These are phyloP conservation scores for Sus cebifrons DNA, from an alignment of 2,797 vertebrate genomes.

Conservation along the genomic window DNA sequence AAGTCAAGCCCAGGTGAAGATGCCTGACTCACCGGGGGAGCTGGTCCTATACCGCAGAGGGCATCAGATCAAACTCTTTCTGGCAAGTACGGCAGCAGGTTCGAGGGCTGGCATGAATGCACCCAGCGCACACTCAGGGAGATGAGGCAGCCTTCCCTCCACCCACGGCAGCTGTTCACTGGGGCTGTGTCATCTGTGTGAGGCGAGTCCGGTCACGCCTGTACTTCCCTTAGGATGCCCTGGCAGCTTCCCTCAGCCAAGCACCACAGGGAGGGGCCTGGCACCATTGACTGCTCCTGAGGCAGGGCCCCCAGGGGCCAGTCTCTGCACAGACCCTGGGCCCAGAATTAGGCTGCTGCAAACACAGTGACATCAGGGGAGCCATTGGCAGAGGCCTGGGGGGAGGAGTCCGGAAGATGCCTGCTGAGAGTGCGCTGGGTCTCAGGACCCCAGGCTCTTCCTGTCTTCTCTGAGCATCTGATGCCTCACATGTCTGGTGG, in stretches of 20 bases:
- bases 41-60: background rate
- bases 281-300: rapidly evolving
- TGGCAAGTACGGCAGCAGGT: background rate
- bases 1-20: background rate
- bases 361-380: background rate
- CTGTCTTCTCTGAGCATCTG: background rate
- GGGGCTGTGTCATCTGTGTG: background rate
- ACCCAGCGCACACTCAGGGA: background rate
- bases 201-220: background rate
- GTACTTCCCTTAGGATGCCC: background rate
- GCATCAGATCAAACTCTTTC: constrained; percentile 5
- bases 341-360: background rate
- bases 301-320: background rate
- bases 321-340: background rate
- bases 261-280: background rate
- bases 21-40: background rate
- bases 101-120: background rate
- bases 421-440: background rate
- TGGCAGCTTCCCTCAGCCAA: background rate
- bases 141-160: background rate
- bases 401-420: background rate
- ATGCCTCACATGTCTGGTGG: rapidly evolving
- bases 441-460: rapidly evolving
- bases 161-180: background rate
- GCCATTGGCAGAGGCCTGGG: background rate